Evolutionary conservation across 2,797 vertebrate genomes (phyloP).

Genomic region (Glossophaga mutica): DNA sequence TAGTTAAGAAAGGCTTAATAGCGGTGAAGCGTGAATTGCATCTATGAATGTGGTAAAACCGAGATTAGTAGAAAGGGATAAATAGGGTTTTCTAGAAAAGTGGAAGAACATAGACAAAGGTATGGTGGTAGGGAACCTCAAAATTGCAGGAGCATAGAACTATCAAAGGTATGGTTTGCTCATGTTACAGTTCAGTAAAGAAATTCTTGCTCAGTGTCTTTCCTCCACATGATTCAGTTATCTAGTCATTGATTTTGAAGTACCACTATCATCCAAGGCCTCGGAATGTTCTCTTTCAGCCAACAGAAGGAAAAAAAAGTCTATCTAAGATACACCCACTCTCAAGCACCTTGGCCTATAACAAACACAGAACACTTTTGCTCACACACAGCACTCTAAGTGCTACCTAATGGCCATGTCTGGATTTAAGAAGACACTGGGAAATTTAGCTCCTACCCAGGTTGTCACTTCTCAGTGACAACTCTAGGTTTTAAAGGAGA

Average conservation of each 20-base stretch:
- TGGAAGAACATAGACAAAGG: neutral
- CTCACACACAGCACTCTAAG: neutral
- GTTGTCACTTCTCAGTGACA: neutral
- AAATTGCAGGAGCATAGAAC: neutral
- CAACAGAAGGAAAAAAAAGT: neutral
- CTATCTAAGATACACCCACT: neutral
- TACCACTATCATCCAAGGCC: neutral
- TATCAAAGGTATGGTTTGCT: neutral
- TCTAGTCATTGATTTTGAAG: neutral
- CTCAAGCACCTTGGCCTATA: neutral
- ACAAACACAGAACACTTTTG: neutral
- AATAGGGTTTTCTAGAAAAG: neutral
- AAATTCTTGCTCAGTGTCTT: neutral
- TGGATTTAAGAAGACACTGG: neutral
- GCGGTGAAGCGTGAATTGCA: constrained; percentile 22
- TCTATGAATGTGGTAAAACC: constrained; percentile 47
- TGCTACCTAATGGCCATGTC: neutral
- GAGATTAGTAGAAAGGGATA: neutral
- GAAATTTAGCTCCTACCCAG: neutral
- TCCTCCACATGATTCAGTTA: neutral
- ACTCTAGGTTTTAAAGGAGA: neutral
- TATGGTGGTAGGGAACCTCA: neutral
- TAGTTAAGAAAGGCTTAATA: constrained; percentile 57
- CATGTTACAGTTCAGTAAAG: neutral
- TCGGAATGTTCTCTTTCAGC: neutral